phyloP scores from a whole-genome alignment of 2,888 invertebrate genomes.

The Nycteola revayana region DNA sequence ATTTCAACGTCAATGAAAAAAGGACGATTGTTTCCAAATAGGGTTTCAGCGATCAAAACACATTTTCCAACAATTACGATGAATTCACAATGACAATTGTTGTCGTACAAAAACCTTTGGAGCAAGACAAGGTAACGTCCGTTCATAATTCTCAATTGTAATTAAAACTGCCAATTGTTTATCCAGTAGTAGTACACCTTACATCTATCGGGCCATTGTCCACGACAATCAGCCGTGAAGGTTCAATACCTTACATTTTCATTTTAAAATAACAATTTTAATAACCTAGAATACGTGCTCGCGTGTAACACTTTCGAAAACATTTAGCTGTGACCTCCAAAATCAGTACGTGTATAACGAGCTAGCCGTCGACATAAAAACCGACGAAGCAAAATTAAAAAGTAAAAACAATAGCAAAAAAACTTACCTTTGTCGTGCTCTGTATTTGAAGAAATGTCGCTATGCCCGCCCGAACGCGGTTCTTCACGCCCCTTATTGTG shows the following conservation, averaged over 20 bases:
- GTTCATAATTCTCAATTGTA: slow-evolving; percentile 58
- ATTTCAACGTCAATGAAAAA: slow-evolving; percentile 4
- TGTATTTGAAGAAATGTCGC: slow-evolving; percentile 96
- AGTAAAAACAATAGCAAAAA: slow-evolving; percentile 38
- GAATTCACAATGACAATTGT: slow-evolving; percentile 52
- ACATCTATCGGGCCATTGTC: slow-evolving; percentile 42
- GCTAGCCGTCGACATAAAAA: slow-evolving; percentile 32
- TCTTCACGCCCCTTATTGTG: slow-evolving; percentile 96
- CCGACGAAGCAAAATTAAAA: slow-evolving; percentile 42
- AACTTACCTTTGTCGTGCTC: slow-evolving; percentile 90
- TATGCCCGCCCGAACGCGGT: slow-evolving; percentile 96
- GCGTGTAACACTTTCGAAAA: slow-evolving; percentile 66
- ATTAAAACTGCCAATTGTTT: slow-evolving; percentile 62
- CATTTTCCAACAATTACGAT: slow-evolving; percentile 41
- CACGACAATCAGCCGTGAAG: slow-evolving; percentile 53
- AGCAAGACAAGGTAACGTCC: slow-evolving; percentile 42
- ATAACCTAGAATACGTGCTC: slow-evolving; percentile 50
- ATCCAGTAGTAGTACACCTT: slow-evolving; percentile 38
- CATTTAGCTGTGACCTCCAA: slow-evolving; percentile 64
- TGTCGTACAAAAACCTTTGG: slow-evolving; percentile 42
- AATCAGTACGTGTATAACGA: slow-evolving; percentile 66
- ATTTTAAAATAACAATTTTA: slow-evolving; percentile 48
- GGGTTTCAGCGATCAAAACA: slow-evolving; percentile 27
- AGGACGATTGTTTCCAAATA: slow-evolving; percentile 18
- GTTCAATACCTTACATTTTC: slow-evolving; percentile 49